Percentiles rank a stretch among this genome's conserved stretches.
Evolutionary conservation across 2,888 invertebrate genomes (phyloP).

Genomic region (Erynnis tages): DNA sequence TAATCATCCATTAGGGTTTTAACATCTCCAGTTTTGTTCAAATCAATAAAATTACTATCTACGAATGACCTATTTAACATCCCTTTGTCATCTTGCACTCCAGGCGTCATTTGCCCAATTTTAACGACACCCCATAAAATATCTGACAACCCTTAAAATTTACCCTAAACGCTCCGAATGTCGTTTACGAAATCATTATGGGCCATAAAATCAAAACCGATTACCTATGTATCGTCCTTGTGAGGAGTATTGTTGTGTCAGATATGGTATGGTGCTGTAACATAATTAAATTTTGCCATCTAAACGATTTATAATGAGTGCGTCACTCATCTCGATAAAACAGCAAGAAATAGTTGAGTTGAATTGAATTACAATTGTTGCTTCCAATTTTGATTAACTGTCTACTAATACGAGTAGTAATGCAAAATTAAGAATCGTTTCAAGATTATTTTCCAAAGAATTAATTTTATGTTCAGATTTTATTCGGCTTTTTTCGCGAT

Average conservation of each 20-base stretch:
- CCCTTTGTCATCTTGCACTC: slow-evolving; percentile 4
- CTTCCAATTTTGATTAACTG: too few relatives aligned
- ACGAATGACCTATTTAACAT: background rate
- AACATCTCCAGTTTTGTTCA: too few relatives aligned
- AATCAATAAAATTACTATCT: too few relatives aligned
- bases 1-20: too few relatives aligned
- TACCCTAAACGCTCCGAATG: slow-evolving; percentile 29
- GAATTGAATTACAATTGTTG: too few relatives aligned
- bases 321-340: too few relatives aligned
- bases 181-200: slow-evolving; percentile 34
- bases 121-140: slow-evolving; percentile 21
- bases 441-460: too few relatives aligned
- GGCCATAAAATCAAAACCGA: slow-evolving; percentile 30
- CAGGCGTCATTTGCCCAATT: slow-evolving; percentile 23
- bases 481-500: too few relatives aligned
- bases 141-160: slow-evolving; percentile 28
- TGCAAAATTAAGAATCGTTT: too few relatives aligned
- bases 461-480: too few relatives aligned
- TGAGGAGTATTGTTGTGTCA: slow-evolving; percentile 1
- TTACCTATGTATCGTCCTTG: slow-evolving; percentile 16
- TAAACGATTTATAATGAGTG: slow-evolving; percentile 10
- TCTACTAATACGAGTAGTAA: too few relatives aligned
- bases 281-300: background rate
- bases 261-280: background rate
- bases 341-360: too few relatives aligned